A percentile compares a stretch with the other conserved stretches of the same genome.
phyloP scores from a whole-genome alignment of 1,140 invertebrate genomes.

The Euschistus heros region DNA sequence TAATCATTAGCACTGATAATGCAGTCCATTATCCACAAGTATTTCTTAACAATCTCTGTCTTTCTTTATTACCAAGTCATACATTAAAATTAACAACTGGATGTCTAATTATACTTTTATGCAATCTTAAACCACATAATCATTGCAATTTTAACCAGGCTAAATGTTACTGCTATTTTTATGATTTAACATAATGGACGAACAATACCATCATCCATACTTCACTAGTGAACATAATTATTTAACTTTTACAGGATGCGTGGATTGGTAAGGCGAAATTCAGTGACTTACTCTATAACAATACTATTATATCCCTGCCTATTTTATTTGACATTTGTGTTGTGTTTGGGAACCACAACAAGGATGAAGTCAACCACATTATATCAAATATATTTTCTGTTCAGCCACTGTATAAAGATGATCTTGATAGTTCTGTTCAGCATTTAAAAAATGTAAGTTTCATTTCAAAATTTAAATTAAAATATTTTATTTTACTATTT shows the following conservation, averaged over 20 bases:
- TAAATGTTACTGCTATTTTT: no score
- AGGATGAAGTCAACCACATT: constrained; percentile 47
- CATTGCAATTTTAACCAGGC: no score
- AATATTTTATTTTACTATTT: neutral
- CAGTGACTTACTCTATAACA: constrained; percentile 61
- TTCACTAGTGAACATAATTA: neutral
- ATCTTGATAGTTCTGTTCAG: constrained; percentile 46
- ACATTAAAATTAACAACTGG: no score
- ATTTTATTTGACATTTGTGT: constrained; percentile 67
- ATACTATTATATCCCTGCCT: constrained; percentile 70
- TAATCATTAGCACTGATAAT: no score
- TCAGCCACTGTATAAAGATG: constrained; percentile 58
- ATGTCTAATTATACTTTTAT: no score
- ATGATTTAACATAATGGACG: no score
- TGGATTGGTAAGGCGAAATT: constrained; percentile 53
- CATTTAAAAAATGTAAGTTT: constrained; percentile 19
- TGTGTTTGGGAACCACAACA: constrained; percentile 58
- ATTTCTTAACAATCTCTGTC: no score
- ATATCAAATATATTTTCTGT: constrained; percentile 52
- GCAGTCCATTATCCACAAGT: no score
- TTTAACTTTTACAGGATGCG: constrained; percentile 37
- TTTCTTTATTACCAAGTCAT: no score
- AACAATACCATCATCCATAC: no score
- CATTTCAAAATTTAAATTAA: neutral
- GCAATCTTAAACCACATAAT: no score